These are phyloP conservation scores for Corythornis cristatus DNA, from an alignment of 2,113 vertebrate genomes.

Conservation along the genomic window DNA sequence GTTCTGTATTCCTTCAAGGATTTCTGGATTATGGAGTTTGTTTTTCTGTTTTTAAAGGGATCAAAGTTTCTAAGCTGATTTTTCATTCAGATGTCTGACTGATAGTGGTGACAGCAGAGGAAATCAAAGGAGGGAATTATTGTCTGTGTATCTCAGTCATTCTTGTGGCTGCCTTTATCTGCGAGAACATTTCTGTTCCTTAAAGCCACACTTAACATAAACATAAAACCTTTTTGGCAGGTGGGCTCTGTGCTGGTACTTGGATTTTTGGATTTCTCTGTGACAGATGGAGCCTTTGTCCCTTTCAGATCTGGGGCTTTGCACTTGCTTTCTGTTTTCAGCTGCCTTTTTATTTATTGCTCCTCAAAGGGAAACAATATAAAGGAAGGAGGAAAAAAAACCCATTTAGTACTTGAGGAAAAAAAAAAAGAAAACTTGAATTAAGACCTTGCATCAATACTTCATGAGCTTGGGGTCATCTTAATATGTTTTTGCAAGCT, in stretches of 20 bases:
- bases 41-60: constrained; percentile 50
- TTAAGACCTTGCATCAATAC: not conserved
- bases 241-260: constrained; percentile 43
- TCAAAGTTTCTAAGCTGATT: constrained; percentile 66
- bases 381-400: not conserved
- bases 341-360: constrained; percentile 47
- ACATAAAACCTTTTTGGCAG: constrained; percentile 61
- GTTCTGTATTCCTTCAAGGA: not conserved
- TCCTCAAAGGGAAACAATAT: constrained; percentile 23
- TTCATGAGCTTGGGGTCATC: not conserved
- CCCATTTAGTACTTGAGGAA: not conserved
- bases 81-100: constrained; percentile 60
- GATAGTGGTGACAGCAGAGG: constrained; percentile 58
- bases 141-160: constrained; percentile 60
- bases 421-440: not conserved
- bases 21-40: constrained; percentile 13
- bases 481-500: not conserved
- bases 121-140: constrained; percentile 64
- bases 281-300: constrained; percentile 60
- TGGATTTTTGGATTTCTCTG: constrained; percentile 49
- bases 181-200: constrained; percentile 53
- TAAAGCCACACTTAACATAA: constrained; percentile 65
- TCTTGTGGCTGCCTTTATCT: constrained; percentile 62
- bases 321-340: constrained; percentile 21
- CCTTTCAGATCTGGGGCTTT: constrained; percentile 49